These are phyloP conservation scores for Psephotus haematonotus DNA, from an alignment of 2,113 vertebrate species.

Conservation along the genomic window DNA sequence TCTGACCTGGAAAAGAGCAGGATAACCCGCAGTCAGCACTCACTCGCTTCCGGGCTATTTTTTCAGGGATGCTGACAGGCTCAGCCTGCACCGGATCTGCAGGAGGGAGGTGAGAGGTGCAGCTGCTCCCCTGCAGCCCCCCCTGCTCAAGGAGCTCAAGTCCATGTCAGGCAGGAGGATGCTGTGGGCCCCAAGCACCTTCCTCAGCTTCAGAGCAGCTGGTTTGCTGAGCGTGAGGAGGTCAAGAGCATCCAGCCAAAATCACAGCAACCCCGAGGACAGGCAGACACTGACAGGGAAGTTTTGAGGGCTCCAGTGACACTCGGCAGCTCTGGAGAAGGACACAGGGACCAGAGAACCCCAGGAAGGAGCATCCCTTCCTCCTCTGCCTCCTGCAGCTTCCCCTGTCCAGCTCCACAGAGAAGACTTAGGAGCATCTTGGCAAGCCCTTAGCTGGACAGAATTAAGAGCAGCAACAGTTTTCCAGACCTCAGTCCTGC, in stretches of 20 bases:
- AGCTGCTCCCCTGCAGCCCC: neutral
- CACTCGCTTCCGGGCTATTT: neutral
- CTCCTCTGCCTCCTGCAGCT: neutral
- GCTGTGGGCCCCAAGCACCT: neutral
- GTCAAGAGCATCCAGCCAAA: neutral
- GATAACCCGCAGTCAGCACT: neutral
- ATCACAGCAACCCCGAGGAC: neutral
- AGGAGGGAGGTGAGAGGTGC: neutral
- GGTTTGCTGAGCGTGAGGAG: neutral
- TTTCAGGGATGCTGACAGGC: neutral
- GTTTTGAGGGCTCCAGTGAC: neutral
- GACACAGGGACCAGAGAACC: rapidly evolving
- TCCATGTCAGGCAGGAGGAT: no score
- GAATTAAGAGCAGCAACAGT: neutral
- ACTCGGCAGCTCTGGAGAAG: neutral
- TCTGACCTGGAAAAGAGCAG: constrained; percentile 85
- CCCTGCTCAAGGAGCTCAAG: rapidly evolving
- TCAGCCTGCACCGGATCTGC: neutral
- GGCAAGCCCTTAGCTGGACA: neutral
- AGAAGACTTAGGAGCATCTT: neutral
- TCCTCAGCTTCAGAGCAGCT: neutral
- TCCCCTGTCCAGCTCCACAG: neutral
- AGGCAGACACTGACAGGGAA: neutral
- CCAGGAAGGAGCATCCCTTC: neutral
- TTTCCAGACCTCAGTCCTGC: neutral